Evolutionary conservation across 2,888 invertebrate species (phyloP).

Genomic region (Synanthedon formicaeformis): DNA sequence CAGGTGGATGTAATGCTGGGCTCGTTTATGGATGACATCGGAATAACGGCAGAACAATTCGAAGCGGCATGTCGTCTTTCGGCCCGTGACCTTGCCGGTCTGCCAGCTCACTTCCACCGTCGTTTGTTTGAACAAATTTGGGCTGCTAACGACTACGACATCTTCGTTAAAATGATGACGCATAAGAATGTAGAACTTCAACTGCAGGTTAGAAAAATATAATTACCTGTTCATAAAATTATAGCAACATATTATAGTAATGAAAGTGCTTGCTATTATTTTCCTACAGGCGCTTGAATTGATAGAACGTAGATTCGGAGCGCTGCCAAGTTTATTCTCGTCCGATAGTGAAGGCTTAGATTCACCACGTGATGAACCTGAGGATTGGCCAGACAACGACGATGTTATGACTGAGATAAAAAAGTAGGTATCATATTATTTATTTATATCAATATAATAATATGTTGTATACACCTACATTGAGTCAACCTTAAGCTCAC

Average conservation of each 20-base stretch:
- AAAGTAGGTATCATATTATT: conserved; percentile 42
- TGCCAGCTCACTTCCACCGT: conserved; percentile 72
- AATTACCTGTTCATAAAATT: neutral
- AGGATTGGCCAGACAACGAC: conserved; percentile 57
- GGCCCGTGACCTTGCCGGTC: conserved; percentile 53
- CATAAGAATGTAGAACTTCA: conserved; percentile 93
- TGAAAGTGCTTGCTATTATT: neutral
- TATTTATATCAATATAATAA: neutral
- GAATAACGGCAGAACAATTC: conserved; percentile 88
- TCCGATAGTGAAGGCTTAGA: conserved; percentile 50
- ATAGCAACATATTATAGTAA: neutral
- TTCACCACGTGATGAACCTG: conserved; percentile 38
- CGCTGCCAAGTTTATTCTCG: conserved; percentile 74
- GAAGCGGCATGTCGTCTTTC: conserved; percentile 79
- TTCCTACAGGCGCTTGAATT: conserved; percentile 80
- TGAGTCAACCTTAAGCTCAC: no score
- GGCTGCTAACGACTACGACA: conserved; percentile 92
- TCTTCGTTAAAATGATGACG: conserved; percentile 93
- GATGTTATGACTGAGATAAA: conserved; percentile 74
- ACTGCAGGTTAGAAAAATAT: conserved; percentile 56
- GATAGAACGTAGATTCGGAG: conserved; percentile 81
- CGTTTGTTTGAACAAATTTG: conserved; percentile 81
- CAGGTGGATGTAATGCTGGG: conserved; percentile 91
- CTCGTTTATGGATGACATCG: conserved; percentile 93
- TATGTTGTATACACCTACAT: no score